Evolutionary conservation across 2,113 vertebrate species (phyloP), one percentile per base, ranked within the genome.

Genomic region (Myrmecobius fasciatus): DNA sequence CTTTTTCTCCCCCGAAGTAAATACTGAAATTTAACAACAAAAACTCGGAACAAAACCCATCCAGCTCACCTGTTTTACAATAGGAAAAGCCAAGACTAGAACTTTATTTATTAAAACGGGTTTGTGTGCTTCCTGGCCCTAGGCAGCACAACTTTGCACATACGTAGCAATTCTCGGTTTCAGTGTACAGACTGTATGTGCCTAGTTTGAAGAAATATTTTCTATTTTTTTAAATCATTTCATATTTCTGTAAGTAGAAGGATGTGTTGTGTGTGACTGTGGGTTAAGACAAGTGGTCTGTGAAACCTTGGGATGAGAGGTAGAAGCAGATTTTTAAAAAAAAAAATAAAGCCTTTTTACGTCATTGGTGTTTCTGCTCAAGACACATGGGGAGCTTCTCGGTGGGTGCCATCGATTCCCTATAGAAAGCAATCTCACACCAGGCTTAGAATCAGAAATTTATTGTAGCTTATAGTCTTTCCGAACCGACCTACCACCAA

Each of bases 401-500:
- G 20, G 67, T 43, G 67, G 67, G 67, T 43, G n/a, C 2, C 67
- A 43, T 22, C 1, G 17, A 43, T 83, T 43, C 9, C 89, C 89
- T 90, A 49, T 25, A 51, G 47, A 83, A 17, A 48, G 53, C n/a
- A 11, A 25, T 46, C 47, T 1, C 56, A 7, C 53, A 28, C 51
- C 48, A 52, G 94, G 92, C 96, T 98, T 98, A 98, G 98, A 98
- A 98, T 98, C 98, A 98, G 98, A 98, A 97, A 98, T 99, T 99
- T 99, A 99, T 99, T 99, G 98, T 98, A 98, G 98, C 96, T 98
- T 95, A 97, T 92, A 98, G 98, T 98, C 98, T 98, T 98, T 98
- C 99, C 97, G 98, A 98, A 99, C 98, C 97, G 96, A 99, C 98
- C 98, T 98, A 98, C 98, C 98, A 98, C 98, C 99, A 97, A 98